Base-by-base conservation (phyloP, 2,113 vertebrate genomes). In the Tetrax tetrax region DNA sequence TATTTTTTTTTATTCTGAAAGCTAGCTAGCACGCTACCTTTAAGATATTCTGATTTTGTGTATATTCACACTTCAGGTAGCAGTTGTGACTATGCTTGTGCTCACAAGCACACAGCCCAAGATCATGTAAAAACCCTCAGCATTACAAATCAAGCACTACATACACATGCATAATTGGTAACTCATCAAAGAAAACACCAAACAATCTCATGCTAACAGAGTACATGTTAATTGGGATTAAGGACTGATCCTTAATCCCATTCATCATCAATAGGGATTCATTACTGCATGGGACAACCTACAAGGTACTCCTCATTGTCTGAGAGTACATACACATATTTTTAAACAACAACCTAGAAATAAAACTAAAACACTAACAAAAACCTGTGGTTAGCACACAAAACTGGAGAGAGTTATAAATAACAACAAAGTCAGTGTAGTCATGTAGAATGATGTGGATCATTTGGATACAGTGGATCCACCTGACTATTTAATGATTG, bases 61-160 rank as follows among this genome's bases (percentile, higher is more conserved):
- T 28, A n/a, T 66, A 68, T 33, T 75, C 38, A 60, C 10, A 68
- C 33, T 51, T 68, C 2, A 2, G 16, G 38, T 28, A 64, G 31
- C 21, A 41, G 33, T 10, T 1, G 9, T 35, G 50, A 31, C 56
- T 56, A 31, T 0, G 0, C 12, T 66, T 54, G 9, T n/a, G 20
- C 14, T 84, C n/a, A 28, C 16, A 92, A 29, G 19, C 20, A 47
- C 16, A 60, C 4, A 14, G 23, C 2, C 65, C 33, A 64, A 2
- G 43, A 71, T 24, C 28, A 79, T 10, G 31, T 33, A 27, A 75
- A 85, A 89, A 56, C 4, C 8, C 21, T 24, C 19, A 71, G 57
- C 27, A n/a, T 27, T 69, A 83, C 24, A 77, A 83, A 92, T 7
- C 0, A 0, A 75, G 27, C 17, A 53, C 33, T 45, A 27, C 9